phyloP scores from a whole-genome alignment of 2,797 vertebrate genomes.

The Diplodus sargus region DNA sequence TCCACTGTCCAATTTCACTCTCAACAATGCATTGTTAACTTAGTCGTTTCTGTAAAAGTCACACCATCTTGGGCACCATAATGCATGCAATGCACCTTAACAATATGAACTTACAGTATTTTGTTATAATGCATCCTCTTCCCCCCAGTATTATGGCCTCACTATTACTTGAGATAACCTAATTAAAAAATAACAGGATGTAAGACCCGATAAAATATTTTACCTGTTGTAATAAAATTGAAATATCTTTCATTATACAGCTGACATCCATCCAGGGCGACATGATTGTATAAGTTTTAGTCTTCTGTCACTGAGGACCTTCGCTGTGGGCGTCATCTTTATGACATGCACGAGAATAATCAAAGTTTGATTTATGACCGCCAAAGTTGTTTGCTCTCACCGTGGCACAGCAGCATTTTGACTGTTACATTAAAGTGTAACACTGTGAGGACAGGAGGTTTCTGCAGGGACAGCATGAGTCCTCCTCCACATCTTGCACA shows the following conservation, averaged over 20 bases:
- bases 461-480: neutral
- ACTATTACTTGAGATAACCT: neutral
- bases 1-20: neutral
- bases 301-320: constrained; percentile 2
- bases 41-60: neutral
- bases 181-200: constrained; percentile 3
- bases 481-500: neutral
- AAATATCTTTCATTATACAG: constrained; percentile 15
- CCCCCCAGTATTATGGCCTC: neutral
- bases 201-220: constrained; percentile 4
- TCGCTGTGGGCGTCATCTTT: neutral
- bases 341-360: neutral
- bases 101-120: neutral
- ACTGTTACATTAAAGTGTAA: neutral
- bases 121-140: neutral
- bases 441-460: neutral
- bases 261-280: constrained; percentile 6
- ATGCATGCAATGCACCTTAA: neutral
- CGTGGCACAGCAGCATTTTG: neutral
- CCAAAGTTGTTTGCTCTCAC: neutral
- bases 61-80: neutral
- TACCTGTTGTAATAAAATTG: constrained; percentile 9
- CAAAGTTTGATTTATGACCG: constrained; percentile 5
- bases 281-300: neutral
- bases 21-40: neutral